Evolutionary conservation across 2,888 invertebrate genomes (phyloP), one percentile per base, ranked within the genome.

Genomic region (Amiota minor): DNA sequence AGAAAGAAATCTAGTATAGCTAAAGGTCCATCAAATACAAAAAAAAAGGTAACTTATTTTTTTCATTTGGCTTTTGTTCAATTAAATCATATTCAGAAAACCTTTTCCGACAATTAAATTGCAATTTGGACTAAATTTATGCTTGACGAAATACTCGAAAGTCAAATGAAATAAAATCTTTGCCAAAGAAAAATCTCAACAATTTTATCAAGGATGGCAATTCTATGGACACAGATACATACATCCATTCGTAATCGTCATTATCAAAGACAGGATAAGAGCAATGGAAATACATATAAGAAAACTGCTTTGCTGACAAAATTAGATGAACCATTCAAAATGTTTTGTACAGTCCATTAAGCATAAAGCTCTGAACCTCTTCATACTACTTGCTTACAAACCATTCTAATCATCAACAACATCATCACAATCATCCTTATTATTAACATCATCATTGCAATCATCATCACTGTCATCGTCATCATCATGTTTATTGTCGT

Each of bases 271-370:
- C 53, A 53, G 14, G 16, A 16, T 20, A 35, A 35, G 59, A 18
- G 59, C 59, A 11, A 59, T 20, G 9, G 59, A 59, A 20, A 20
- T 59, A 20, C 53, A 53, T 20, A 20, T 20, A 59, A 20, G 16
- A 62, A 62, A 45, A 62, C 64, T 64, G 64, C 64, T 46, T 64
- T 64, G 64, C 64, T 46, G 46, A 64, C 64, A 64, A 64, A 64
- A 64, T 64, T 64, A 64, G 64, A 64, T 64, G 64, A 64, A 45
- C 64, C 64, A 64, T 64, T 64, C 64, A 64, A 64, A 64, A 64
- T 64, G 64, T 64, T 64, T 64, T 64, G 64, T 46, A 64, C 64
- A 64, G 64, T 64, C 47, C 64, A 64, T 64, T 64, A 64, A 64
- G 64, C 64, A 64, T 6, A 35, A 64, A 64, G n/a, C 16, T 64